Evolutionary conservation across 2,113 vertebrate genomes (phyloP).

Genomic region (Ammospiza nelsoni): DNA sequence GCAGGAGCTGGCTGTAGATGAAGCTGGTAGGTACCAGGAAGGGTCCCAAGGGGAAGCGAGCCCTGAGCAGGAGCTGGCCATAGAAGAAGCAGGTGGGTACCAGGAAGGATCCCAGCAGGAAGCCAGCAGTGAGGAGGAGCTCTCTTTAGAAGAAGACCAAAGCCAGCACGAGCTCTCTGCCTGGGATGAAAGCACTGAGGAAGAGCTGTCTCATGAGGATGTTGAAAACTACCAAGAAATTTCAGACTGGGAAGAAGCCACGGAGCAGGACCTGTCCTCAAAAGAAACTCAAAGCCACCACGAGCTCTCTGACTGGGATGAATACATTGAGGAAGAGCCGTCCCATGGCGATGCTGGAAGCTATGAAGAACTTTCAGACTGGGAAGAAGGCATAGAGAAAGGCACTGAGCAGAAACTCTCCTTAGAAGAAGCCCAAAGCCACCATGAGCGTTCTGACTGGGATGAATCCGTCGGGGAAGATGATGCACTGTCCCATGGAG

Average conservation of each 20-base stretch:
- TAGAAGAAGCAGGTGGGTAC: accelerated
- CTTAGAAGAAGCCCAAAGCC: not conserved
- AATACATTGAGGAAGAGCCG: not conserved
- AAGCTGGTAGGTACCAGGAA: too few relatives aligned
- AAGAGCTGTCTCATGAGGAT: not conserved
- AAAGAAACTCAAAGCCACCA: not conserved
- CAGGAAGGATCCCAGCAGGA: not conserved
- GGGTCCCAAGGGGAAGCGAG: too few relatives aligned
- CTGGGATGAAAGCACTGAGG: not conserved
- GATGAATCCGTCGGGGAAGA: not conserved
- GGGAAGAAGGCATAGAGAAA: not conserved
- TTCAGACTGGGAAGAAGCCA: not conserved
- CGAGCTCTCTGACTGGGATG: not conserved
- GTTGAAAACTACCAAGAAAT: not conserved
- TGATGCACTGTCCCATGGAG: too few relatives aligned
- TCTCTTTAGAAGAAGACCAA: not conserved
- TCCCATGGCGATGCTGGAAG: accelerated
- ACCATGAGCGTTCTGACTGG: not conserved
- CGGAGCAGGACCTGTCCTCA: not conserved
- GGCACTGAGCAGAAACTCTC: too few relatives aligned
- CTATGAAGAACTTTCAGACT: not conserved
- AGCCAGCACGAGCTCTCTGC: not conserved
- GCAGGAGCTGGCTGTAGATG: too few relatives aligned
- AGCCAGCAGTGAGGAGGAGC: not conserved
- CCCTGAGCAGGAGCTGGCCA: not conserved